These are phyloP conservation scores for Drosophila quadrilineata DNA, from an alignment of 1,140 invertebrate species.

Conservation along the genomic window DNA sequence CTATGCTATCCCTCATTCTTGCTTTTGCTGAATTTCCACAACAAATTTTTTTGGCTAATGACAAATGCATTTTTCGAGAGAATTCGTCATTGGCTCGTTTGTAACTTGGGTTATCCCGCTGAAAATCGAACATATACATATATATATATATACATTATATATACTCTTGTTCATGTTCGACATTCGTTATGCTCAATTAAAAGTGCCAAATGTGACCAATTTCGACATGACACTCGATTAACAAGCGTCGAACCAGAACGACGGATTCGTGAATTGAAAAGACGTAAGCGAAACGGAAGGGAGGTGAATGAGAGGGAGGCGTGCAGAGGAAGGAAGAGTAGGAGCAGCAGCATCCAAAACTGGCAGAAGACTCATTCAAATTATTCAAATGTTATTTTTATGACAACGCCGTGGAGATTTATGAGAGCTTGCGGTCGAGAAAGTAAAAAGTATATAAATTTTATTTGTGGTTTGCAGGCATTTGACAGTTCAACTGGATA, in stretches of 20 bases:
- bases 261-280: not conserved
- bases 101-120: slow-evolving; percentile 13
- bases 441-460: slow-evolving; percentile 70
- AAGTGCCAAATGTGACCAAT: slow-evolving; percentile 62
- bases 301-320: not conserved
- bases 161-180: slow-evolving; percentile 31
- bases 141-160: no score
- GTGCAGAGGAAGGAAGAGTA: not conserved
- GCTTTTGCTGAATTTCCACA: slow-evolving; percentile 37
- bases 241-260: slow-evolving; percentile 28
- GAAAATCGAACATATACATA: not conserved
- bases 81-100: slow-evolving; percentile 57
- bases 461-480: slow-evolving; percentile 50
- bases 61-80: slow-evolving; percentile 56
- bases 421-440: slow-evolving; percentile 34
- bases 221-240: slow-evolving; percentile 64
- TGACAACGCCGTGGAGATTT: slow-evolving; percentile 51
- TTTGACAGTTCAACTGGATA: slow-evolving; percentile 60
- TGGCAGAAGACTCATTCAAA: slow-evolving; percentile 11
- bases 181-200: slow-evolving; percentile 70
- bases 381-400: slow-evolving; percentile 46
- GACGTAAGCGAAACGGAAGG: not conserved
- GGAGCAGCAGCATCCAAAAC: no score
- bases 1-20: not conserved
- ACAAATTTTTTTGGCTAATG: slow-evolving; percentile 52